These are phyloP conservation scores for Alces alces DNA, from an alignment of 2,113 vertebrate species.

Conservation along the genomic window DNA sequence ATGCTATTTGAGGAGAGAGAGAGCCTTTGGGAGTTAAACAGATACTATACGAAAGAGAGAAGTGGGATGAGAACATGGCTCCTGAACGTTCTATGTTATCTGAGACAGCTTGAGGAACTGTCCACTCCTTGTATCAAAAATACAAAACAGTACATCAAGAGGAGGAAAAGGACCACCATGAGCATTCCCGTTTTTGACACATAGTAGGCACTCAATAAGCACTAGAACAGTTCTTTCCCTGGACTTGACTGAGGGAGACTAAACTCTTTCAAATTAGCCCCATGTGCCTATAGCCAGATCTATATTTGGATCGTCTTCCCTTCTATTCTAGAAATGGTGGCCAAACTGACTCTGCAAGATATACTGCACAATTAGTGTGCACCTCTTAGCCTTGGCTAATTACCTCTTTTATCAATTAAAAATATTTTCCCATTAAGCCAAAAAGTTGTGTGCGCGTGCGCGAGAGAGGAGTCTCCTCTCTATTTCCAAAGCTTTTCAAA, in stretches of 20 bases:
- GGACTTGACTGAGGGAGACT: neutral
- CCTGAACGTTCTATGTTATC: neutral
- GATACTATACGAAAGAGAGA: neutral
- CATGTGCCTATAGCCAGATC: neutral
- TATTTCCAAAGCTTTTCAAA: slow-evolving; percentile 69
- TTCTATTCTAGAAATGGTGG: slow-evolving; percentile 52
- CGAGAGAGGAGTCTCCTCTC: slow-evolving; percentile 39
- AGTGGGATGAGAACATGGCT: neutral
- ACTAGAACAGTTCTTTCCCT: neutral
- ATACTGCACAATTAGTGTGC: slow-evolving; percentile 77
- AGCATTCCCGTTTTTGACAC: neutral
- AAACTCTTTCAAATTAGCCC: neutral
- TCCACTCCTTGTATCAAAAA: neutral
- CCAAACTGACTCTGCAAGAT: slow-evolving; percentile 64
- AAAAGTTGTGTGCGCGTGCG: neutral
- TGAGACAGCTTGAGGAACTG: neutral
- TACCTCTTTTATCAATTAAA: slow-evolving; percentile 82
- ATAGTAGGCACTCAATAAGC: neutral
- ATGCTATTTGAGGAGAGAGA: neutral
- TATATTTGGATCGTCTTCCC: slow-evolving; percentile 53
- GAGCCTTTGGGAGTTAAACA: neutral
- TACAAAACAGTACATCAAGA: neutral
- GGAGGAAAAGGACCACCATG: neutral
- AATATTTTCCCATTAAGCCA: slow-evolving; percentile 61
- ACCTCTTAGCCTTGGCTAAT: slow-evolving; percentile 82